Evolutionary conservation across 2,797 vertebrate genomes (phyloP).

Genomic region (Lepilemur septentrionalis): DNA sequence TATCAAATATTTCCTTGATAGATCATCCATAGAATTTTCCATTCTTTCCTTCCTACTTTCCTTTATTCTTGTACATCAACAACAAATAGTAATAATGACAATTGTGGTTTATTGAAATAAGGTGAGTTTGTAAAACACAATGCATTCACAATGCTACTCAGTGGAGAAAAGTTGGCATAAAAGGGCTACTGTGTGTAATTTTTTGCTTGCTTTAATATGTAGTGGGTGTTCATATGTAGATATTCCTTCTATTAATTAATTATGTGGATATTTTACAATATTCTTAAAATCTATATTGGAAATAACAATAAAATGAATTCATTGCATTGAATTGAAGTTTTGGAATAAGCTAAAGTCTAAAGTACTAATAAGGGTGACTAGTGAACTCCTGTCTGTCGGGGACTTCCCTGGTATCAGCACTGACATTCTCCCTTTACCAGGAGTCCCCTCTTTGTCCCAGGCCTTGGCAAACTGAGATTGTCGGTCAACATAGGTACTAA

Average conservation of each 20-base stretch:
- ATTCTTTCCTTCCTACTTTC: background rate
- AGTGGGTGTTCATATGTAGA: background rate
- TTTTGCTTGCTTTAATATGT: background rate
- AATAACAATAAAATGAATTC: background rate
- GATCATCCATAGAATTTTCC: background rate
- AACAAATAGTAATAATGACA: no score
- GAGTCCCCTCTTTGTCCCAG: background rate
- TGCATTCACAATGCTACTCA: no score
- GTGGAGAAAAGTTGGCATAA: no score
- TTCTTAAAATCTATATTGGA: background rate
- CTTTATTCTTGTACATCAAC: no score
- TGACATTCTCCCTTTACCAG: rapidly evolving
- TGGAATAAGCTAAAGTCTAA: no score
- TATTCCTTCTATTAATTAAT: background rate
- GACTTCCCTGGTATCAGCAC: no score
- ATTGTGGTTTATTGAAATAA: no score
- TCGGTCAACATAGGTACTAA: background rate
- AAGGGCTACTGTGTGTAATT: background rate
- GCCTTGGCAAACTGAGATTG: background rate
- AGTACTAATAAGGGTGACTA: background rate
- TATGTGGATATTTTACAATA: background rate
- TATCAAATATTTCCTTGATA: no score
- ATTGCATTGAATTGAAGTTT: background rate
- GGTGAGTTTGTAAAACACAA: no score
- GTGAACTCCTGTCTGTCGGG: background rate